A percentile compares a stretch with the other conserved stretches of the same genome.
These are phyloP conservation scores for Acyrthosiphon pisum DNA, from an alignment of 1,140 invertebrate genomes.

Conservation along the genomic window DNA sequence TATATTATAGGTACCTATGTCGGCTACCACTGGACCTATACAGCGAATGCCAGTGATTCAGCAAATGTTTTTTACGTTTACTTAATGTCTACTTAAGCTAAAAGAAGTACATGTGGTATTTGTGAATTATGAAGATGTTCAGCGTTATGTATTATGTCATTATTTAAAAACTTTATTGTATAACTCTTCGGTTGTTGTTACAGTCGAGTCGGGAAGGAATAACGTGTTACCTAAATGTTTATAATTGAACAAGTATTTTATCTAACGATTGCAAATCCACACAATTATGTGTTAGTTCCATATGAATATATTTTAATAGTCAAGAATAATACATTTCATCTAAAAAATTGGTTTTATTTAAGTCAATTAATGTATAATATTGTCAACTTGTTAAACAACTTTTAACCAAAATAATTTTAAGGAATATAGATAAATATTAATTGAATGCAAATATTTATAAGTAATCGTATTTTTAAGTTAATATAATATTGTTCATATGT, in stretches of 20 bases:
- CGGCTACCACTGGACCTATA: no score
- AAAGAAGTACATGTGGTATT: neutral
- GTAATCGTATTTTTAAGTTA: neutral
- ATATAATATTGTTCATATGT: neutral
- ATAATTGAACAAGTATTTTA: neutral
- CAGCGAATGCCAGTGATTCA: constrained; percentile 5
- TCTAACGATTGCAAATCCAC: neutral
- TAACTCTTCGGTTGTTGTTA: neutral
- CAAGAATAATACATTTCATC: neutral
- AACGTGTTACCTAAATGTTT: neutral
- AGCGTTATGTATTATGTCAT: neutral
- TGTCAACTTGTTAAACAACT: no score
- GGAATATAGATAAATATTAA: neutral
- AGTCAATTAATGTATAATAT: no score
- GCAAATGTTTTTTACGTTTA: constrained; percentile 8
- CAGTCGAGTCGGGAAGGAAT: neutral
- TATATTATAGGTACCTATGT: neutral
- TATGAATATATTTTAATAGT: neutral
- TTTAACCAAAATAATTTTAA: no score
- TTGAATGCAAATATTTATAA: no score
- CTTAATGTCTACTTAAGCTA: neutral
- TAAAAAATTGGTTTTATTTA: no score
- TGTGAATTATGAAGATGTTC: neutral
- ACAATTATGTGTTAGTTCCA: neutral
- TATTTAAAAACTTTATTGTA: neutral